phyloP scores from a whole-genome alignment of 64 coral and sea anemone species.

The Dendronephthya gigantea region DNA sequence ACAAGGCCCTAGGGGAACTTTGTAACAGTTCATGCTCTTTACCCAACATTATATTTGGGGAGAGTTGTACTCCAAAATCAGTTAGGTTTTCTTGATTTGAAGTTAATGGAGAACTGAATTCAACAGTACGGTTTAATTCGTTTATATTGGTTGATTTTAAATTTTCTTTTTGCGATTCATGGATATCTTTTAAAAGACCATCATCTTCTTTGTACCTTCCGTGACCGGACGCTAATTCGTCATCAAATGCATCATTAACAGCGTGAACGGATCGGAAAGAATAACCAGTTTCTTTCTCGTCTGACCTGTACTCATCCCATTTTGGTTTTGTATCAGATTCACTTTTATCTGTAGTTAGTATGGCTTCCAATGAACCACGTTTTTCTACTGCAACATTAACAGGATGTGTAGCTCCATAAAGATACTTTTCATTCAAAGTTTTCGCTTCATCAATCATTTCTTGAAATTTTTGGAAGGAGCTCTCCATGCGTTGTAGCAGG shows the following conservation, averaged over 20 bases:
- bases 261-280: too few species aligned
- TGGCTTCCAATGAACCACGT: not conserved
- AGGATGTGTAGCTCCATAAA: not conserved
- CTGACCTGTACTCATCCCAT: not conserved
- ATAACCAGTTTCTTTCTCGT: too few species aligned
- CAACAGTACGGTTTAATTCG: not conserved
- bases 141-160: not conserved
- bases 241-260: not conserved
- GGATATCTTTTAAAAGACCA: not conserved
- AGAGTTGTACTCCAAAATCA: not conserved
- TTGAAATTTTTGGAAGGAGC: not conserved
- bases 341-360: not conserved
- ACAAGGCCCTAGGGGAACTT: not conserved
- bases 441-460: constrained; percentile 20
- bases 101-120: not conserved
- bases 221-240: not conserved
- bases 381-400: not conserved
- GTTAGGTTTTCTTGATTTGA: not conserved
- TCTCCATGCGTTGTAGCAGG: not conserved
- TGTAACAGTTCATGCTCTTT: not conserved
- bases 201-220: not conserved
- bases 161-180: not conserved
- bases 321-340: not conserved
- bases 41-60: not conserved
- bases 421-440: not conserved